Evolutionary conservation across 2,113 vertebrate species (phyloP), one percentile per base, ranked within the genome.

Genomic region (Ictalurus furcatus): DNA sequence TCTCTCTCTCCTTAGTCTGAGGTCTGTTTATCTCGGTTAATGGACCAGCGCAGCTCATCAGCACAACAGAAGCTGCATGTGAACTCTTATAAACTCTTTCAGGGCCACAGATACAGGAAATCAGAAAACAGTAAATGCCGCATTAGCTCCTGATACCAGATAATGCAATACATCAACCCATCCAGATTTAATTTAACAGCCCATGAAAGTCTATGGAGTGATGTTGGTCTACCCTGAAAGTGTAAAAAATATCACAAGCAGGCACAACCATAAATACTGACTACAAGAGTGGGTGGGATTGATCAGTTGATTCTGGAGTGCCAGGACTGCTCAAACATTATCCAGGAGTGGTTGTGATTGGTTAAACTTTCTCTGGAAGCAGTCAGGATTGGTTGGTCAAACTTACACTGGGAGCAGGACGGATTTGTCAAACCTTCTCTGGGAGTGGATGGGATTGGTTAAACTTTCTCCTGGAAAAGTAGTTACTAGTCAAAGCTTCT

Each of bases 11-110:
- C 19, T 61, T 44, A 82, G 76, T 82, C 83, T 63, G 61, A 71
- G 80, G 84, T 74, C 85, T 87, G 2, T 52, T 59, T 90, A 80
- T 91, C 86, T 71, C n/a, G 52, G 59, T 37, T 67, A 84, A 85
- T 84, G 76, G 67, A 16, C 90, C 86, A 71, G 30, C 19, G 17
- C 17, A 74, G 37, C 30, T 84, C 83, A 89, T 61, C 69, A 52
- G 34, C 48, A 54, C 67, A 48, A 74, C 54, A 84, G 67, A 21
- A n/a, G 71, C 34, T 44, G 54, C 40, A 76, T 78, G 40, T 34
- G 19, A 78, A 78, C n/a, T 37, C 28, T 48, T 79, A 48, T 69
- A 69, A 30, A 11, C 71, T 11, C 21, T 59, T 30, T 74, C 44
- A 30, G 65, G 16, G 17, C 30, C 21, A 59, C 54, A 59, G 17